These are phyloP conservation scores for Cosmopolites sordidus DNA, from an alignment of 2,888 invertebrate genomes.

Conservation along the genomic window DNA sequence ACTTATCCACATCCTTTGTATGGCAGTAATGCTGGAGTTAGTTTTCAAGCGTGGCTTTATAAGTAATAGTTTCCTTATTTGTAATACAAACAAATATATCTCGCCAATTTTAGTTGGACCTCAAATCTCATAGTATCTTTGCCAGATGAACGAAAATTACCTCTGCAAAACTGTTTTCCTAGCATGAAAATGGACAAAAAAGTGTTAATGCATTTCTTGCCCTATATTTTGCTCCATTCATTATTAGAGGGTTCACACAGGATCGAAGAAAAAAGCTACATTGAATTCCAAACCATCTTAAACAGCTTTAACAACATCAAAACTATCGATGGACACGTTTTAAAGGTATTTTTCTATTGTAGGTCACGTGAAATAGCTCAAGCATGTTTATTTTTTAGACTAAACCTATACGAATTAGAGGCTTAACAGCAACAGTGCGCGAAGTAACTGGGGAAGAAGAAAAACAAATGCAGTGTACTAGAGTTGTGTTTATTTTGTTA, in stretches of 20 bases:
- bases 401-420: slow-evolving; percentile 32
- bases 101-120: slow-evolving; percentile 65
- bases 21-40: slow-evolving; percentile 63
- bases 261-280: slow-evolving; percentile 49
- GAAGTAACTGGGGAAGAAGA: slow-evolving; percentile 33
- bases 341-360: slow-evolving; percentile 30
- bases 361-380: too few relatives aligned
- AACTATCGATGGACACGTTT: slow-evolving; percentile 29
- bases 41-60: slow-evolving; percentile 71
- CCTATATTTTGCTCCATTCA: slow-evolving; percentile 66
- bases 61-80: too few relatives aligned
- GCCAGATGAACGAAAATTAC: slow-evolving; percentile 55
- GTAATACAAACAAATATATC: too few relatives aligned
- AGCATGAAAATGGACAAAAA: slow-evolving; percentile 71
- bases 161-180: slow-evolving; percentile 67
- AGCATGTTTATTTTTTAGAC: slow-evolving; percentile 26
- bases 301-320: slow-evolving; percentile 36
- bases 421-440: slow-evolving; percentile 25
- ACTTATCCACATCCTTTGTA: slow-evolving; percentile 52
- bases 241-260: slow-evolving; percentile 52
- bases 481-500: slow-evolving; percentile 66
- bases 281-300: slow-evolving; percentile 58
- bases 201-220: slow-evolving; percentile 69
- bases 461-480: slow-evolving; percentile 57
- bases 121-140: slow-evolving; percentile 63